These are phyloP conservation scores for Vimba vimba DNA, from an alignment of 2,113 vertebrate species.

Conservation along the genomic window DNA sequence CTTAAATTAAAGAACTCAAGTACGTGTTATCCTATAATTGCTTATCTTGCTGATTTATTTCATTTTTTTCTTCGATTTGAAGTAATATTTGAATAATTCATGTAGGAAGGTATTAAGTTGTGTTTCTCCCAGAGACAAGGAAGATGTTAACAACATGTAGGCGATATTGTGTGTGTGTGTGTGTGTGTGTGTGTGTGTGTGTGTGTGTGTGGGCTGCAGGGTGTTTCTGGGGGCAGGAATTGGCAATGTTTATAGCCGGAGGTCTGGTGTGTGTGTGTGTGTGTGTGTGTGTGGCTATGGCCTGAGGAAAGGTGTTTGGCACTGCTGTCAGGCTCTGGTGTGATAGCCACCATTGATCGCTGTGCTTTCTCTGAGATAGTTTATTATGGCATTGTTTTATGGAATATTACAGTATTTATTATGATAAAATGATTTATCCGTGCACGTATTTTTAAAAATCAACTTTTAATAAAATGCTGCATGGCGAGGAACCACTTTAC, in stretches of 20 bases:
- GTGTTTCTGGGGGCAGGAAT: conserved; percentile 9
- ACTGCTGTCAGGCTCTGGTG: conserved; percentile 18
- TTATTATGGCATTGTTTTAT: conserved; percentile 3
- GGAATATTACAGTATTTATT: too few relatives aligned
- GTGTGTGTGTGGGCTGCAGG: not conserved
- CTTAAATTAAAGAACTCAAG: not conserved
- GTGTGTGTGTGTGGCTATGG: conserved; percentile 1
- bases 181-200: not conserved
- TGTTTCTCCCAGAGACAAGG: not conserved
- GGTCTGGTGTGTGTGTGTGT: not conserved
- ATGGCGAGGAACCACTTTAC: too few relatives aligned
- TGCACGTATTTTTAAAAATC: too few relatives aligned
- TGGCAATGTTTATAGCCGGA: conserved; percentile 10
- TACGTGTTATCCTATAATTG: not conserved
- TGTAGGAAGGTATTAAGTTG: conserved; percentile 2
- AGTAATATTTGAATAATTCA: conserved; percentile 14
- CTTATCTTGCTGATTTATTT: conserved; percentile 17
- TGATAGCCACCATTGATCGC: conserved; percentile 33
- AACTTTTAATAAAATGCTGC: too few relatives aligned
- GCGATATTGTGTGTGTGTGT: not conserved
- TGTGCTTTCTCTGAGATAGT: conserved; percentile 16
- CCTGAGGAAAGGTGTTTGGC: conserved; percentile 25
- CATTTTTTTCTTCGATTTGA: conserved; percentile 15
- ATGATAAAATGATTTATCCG: too few relatives aligned
- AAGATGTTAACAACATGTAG: not conserved